A percentile compares a stretch with the other conserved stretches of the same genome.
Evolutionary conservation across 2,797 vertebrate species (phyloP).

Genomic region (Danio choprae): DNA sequence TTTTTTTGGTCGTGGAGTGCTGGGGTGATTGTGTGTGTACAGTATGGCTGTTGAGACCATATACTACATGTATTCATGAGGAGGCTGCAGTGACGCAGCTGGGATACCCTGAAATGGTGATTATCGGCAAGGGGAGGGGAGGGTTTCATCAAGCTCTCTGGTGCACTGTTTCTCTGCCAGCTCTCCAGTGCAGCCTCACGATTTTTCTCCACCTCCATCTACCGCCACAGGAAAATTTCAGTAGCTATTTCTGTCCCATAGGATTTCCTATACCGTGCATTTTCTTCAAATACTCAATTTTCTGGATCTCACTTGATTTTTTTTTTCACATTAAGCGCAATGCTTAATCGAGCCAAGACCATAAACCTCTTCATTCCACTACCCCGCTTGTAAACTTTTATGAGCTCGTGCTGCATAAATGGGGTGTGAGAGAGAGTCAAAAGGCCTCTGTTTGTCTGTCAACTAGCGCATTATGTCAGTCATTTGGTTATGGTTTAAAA

Average conservation of each 20-base stretch:
- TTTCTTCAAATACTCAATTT: constrained; percentile 12
- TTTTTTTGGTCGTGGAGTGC: not conserved
- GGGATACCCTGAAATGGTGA: constrained; percentile 58
- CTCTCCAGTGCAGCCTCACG: constrained; percentile 20
- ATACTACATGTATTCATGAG: constrained; percentile 51
- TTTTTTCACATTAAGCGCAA: constrained; percentile 30
- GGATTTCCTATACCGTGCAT: constrained; percentile 16
- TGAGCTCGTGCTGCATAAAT: not conserved
- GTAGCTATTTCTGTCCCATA: not conserved
- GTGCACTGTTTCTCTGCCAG: constrained; percentile 44
- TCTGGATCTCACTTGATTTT: constrained; percentile 8
- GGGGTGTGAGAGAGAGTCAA: not conserved
- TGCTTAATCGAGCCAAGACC: constrained; percentile 6
- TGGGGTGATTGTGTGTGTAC: constrained; percentile 15
- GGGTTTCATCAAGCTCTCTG: constrained; percentile 34
- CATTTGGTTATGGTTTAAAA: not conserved
- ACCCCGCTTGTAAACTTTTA: constrained; percentile 48
- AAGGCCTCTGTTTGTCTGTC: not conserved
- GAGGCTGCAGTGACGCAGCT: constrained; percentile 47
- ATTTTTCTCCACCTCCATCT: not conserved
- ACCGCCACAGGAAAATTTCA: not conserved
- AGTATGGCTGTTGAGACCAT: constrained; percentile 41
- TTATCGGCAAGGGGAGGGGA: constrained; percentile 18
- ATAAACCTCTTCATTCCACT: constrained; percentile 47
- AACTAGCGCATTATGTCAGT: constrained; percentile 1